Conservation (phyloP, 2,888 invertebrate genomes). For the Zaprionus bogoriensis region DNA sequence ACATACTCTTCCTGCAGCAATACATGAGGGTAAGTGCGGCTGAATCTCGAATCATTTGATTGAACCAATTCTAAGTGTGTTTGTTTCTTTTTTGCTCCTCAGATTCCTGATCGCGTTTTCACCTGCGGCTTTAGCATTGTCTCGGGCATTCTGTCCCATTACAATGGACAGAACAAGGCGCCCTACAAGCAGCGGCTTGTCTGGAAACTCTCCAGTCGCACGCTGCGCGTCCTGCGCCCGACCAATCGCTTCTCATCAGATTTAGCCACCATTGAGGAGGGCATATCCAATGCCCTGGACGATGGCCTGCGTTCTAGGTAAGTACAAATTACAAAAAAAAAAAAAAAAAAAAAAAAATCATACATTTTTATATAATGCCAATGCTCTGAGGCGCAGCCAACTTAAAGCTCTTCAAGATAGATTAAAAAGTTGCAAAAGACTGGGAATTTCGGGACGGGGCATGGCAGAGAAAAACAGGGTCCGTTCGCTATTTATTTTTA, state of each 20-base stretch:
- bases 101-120: slow-evolving; percentile 88
- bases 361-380: neutral
- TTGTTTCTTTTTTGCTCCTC: slow-evolving; percentile 1
- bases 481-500: slow-evolving; percentile 57
- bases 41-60: neutral
- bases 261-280: slow-evolving; percentile 90
- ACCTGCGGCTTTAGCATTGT: slow-evolving; percentile 86
- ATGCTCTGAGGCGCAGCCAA: neutral
- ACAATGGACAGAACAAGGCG: slow-evolving; percentile 88
- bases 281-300: slow-evolving; percentile 83
- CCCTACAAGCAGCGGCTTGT: slow-evolving; percentile 89
- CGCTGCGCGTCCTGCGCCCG: slow-evolving; percentile 87
- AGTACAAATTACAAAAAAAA: slow-evolving; percentile 30
- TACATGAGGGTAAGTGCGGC: slow-evolving; percentile 86
- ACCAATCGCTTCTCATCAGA: slow-evolving; percentile 89
- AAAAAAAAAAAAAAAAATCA: neutral
- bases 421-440: no score
- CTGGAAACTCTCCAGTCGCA: slow-evolving; percentile 90
- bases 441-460: neutral
- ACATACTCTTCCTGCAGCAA: slow-evolving; percentile 88
- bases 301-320: slow-evolving; percentile 82
- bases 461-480: neutral
- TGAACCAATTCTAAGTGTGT: neutral
- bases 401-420: neutral
- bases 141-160: slow-evolving; percentile 86